Evolutionary conservation across 2,888 invertebrate species (phyloP).

Genomic region (Hypolimnas misippus): DNA sequence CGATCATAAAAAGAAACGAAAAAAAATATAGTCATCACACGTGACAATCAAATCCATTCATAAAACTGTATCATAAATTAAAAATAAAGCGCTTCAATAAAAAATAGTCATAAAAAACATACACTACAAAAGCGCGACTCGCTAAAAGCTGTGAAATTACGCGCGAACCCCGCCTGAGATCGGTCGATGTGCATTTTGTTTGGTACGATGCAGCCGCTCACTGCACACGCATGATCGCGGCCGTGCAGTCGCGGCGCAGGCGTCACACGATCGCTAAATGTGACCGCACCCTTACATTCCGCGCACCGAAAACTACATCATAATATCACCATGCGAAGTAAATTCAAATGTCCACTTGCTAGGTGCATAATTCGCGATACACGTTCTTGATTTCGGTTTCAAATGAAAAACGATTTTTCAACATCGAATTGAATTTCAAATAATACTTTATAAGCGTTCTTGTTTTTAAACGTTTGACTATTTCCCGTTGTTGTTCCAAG

Average conservation of each 20-base stretch:
- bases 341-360: constrained; percentile 56
- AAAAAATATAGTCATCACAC: neutral
- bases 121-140: constrained; percentile 16
- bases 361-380: constrained; percentile 50
- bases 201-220: constrained; percentile 59
- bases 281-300: constrained; percentile 34
- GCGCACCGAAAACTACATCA: constrained; percentile 35
- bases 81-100: constrained; percentile 10
- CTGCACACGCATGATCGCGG: constrained; percentile 61
- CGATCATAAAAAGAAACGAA: neutral
- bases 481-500: constrained; percentile 62
- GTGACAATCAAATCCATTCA: constrained; percentile 3
- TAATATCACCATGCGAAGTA: constrained; percentile 22
- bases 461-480: constrained; percentile 68
- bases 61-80: neutral
- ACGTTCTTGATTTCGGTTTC: constrained; percentile 58
- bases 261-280: constrained; percentile 56
- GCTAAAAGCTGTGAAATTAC: constrained; percentile 32
- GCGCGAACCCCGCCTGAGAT: constrained; percentile 55
- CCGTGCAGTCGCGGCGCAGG: constrained; percentile 75
- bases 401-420: constrained; percentile 75
- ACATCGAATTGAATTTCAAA: constrained; percentile 80
- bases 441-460: constrained; percentile 75
- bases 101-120: constrained; percentile 11
- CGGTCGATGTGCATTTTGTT: constrained; percentile 68